Base-by-base conservation (phyloP, 1,140 invertebrate species). In the Anagrus nilaparvatae region DNA sequence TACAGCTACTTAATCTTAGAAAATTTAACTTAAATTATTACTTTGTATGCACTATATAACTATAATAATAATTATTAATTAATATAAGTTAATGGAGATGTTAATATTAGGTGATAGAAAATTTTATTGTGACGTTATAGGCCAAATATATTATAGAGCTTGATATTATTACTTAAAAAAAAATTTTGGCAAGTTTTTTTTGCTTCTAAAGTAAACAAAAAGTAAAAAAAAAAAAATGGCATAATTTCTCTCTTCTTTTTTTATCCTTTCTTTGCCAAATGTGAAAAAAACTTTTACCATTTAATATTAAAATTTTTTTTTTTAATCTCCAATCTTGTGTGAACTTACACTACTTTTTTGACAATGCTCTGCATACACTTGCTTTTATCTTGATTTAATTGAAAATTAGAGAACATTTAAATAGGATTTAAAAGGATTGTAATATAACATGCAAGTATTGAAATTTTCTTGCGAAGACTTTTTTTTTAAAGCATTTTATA, bases 101-200 rank as follows among this genome's bases (percentile, higher is more conserved):
- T n/a, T n/a, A n/a, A n/a, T n/a, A n/a, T n/a, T n/a, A n/a, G n/a
- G n/a, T n/a, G n/a, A n/a, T n/a, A n/a, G n/a, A 40, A 58, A 53
- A 58, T 53, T 60, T 53, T 61, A 59, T 55, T 43, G 57, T 61
- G 63, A 66, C 64, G 63, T 62, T 67, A 61, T 64, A 68, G 64
- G 64, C 65, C 66, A 66, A 62, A n/a, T n/a, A n/a, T n/a, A 63
- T 66, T 59, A 59, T 65, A 68, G 45, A 65, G 63, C 59, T 39
- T 24, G 35, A 47, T 29, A 46, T 42, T 40, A 40, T 33, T 23
- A n/a, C n/a, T n/a, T n/a, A n/a, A n/a, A n/a, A n/a, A n/a, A n/a
- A 36, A 32, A 31, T 8, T 17, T n/a, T 31, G 13, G 13, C 4
- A 32, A 32, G 17, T 32, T 4, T 7, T 13, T 18, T 32, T 32